A percentile compares a stretch with the other conserved stretches of the same genome.
Conservation (phyloP, 2,888 invertebrate genomes). For the Bursaphelenchus okinawaensis region DNA sequence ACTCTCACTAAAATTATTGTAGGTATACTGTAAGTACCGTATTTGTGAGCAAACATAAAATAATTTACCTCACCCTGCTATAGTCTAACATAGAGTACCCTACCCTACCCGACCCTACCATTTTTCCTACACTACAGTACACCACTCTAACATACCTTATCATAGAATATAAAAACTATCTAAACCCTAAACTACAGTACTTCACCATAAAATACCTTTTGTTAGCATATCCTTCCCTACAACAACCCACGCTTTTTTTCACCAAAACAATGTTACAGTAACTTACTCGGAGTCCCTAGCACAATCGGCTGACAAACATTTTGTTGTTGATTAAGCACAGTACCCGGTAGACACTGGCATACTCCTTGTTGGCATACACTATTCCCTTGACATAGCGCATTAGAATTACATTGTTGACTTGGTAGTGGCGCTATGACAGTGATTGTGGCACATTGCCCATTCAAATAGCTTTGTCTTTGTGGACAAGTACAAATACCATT, state of each 20-base stretch:
- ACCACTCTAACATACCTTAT: no score
- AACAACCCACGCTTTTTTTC: no score
- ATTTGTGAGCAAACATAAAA: no score
- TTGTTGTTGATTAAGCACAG: constrained; percentile 11
- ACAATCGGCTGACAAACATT: constrained; percentile 24
- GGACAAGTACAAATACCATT: constrained; percentile 48
- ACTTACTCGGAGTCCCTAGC: constrained; percentile 13
- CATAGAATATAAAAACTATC: no score
- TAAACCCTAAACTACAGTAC: no score
- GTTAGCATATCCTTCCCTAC: no score
- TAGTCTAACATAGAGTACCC: no score
- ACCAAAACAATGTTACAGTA: no score
- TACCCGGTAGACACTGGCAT: constrained; percentile 33
- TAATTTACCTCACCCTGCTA: no score
- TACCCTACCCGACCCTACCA: background rate
- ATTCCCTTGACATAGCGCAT: constrained; percentile 23
- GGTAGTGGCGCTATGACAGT: constrained; percentile 28
- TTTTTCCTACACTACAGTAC: no score
- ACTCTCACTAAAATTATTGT: background rate
- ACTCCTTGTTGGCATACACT: constrained; percentile 18
- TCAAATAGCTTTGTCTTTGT: constrained; percentile 28
- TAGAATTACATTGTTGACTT: constrained; percentile 15
- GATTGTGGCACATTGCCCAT: constrained; percentile 47
- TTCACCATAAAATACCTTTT: no score
- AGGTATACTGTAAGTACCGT: no score